Conservation (phyloP, 2,888 invertebrate genomes). For the Ectropis crepuscularia region DNA sequence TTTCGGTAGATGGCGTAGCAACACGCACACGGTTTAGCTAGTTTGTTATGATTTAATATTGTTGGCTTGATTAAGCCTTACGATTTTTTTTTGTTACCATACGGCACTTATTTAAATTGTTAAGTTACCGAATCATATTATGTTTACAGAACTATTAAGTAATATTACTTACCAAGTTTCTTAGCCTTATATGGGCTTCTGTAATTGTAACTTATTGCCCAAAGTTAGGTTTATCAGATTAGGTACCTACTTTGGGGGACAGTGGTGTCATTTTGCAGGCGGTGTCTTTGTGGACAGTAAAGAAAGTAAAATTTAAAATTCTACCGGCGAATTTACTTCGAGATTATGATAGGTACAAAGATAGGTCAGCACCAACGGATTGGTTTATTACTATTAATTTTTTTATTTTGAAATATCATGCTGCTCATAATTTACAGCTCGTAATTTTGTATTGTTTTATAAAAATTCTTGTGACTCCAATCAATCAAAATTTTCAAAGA, state of each 20-base stretch:
- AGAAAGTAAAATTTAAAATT: constrained; percentile 67
- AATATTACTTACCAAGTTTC: background rate
- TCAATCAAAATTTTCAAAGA: no score
- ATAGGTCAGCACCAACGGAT: constrained; percentile 18
- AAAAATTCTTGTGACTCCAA: no score
- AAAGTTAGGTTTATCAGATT: constrained; percentile 30
- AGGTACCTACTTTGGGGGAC: constrained; percentile 23
- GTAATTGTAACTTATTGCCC: background rate
- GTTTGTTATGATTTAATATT: no score
- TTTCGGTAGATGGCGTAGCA: no score
- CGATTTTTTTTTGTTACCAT: no score
- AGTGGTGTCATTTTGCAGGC: constrained; percentile 32
- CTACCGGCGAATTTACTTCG: constrained; percentile 58
- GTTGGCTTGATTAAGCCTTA: no score
- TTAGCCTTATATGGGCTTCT: background rate
- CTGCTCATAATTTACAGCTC: no score
- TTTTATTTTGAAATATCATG: background rate
- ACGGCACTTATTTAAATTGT: no score
- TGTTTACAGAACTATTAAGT: background rate
- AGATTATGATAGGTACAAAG: constrained; percentile 69
- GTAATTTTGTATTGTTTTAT: no score
- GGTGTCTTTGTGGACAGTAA: constrained; percentile 49
- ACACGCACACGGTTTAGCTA: no score
- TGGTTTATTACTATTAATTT: constrained; percentile 1
- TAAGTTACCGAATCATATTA: no score